These are phyloP conservation scores for Erpobdella octoculata DNA, from an alignment of 2,888 invertebrate genomes.

Conservation along the genomic window DNA sequence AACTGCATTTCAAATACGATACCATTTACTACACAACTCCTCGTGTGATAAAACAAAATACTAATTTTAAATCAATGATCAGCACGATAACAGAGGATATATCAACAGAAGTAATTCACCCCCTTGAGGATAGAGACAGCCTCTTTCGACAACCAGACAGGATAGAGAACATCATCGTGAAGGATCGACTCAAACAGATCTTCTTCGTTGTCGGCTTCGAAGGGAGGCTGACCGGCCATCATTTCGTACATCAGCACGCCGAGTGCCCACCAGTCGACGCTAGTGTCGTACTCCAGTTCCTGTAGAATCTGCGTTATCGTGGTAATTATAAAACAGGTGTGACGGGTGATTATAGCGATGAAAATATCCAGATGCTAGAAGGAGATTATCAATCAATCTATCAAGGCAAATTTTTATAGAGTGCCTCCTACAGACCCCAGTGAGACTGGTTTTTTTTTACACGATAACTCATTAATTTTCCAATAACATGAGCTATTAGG, in stretches of 20 bases:
- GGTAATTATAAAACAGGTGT: no score
- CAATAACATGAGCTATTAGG: no score
- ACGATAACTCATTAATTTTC: no score
- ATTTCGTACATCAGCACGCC: slow-evolving; percentile 98
- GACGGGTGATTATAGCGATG: no score
- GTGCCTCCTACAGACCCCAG: not conserved
- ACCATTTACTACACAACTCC: not conserved
- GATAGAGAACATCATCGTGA: slow-evolving; percentile 93
- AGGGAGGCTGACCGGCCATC: slow-evolving; percentile 98
- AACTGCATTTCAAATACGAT: slow-evolving; percentile 60
- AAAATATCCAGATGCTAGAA: no score
- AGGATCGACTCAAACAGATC: slow-evolving; percentile 96
- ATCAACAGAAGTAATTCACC: slow-evolving; percentile 44
- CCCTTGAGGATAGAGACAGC: slow-evolving; percentile 81
- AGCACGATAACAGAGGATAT: not conserved
- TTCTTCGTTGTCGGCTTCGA: slow-evolving; percentile 99
- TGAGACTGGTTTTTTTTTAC: not conserved
- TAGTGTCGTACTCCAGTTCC: slow-evolving; percentile 68
- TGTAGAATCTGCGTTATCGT: slow-evolving; percentile 79
- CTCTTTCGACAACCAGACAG: slow-evolving; percentile 87
- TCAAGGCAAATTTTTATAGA: no score
- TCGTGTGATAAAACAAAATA: no score
- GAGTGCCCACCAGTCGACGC: slow-evolving; percentile 75
- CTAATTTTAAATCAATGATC: not conserved
- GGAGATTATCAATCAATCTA: no score